Percentiles rank a stretch among this genome's conserved stretches.
Evolutionary conservation across 1,140 invertebrate genomes (phyloP).

Genomic region (Sarcophaga peregrina): DNA sequence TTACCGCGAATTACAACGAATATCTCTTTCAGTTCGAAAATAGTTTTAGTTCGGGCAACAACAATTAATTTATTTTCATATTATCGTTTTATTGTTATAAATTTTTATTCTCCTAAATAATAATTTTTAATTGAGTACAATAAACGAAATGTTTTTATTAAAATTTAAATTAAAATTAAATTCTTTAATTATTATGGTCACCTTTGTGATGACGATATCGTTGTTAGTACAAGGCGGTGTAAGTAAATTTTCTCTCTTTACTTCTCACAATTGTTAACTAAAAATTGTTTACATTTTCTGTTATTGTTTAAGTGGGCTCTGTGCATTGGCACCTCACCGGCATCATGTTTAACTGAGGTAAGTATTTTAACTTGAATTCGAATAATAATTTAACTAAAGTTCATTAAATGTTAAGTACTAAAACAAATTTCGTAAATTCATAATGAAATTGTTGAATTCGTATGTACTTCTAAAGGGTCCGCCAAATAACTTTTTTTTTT

Average conservation of each 20-base stretch:
- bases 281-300: not conserved
- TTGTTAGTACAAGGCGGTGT: not conserved
- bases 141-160: not conserved
- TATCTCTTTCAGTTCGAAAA: not conserved
- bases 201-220: not conserved
- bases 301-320: not conserved
- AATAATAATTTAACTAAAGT: not conserved
- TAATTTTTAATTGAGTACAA: too few species aligned
- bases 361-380: not conserved
- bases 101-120: not conserved
- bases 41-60: not conserved
- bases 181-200: not conserved
- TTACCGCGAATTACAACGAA: not conserved
- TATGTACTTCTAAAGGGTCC: too few species aligned
- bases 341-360: conserved; percentile 31
- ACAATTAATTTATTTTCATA: not conserved
- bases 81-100: not conserved
- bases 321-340: not conserved
- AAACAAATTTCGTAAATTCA: too few species aligned
- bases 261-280: not conserved
- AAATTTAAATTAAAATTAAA: not conserved
- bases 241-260: not conserved
- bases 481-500: too few species aligned
- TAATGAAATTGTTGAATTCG: too few species aligned
- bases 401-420: too few species aligned